These are phyloP conservation scores for Rhagonycha fulva DNA, from an alignment of 2,888 invertebrate species.

Conservation along the genomic window DNA sequence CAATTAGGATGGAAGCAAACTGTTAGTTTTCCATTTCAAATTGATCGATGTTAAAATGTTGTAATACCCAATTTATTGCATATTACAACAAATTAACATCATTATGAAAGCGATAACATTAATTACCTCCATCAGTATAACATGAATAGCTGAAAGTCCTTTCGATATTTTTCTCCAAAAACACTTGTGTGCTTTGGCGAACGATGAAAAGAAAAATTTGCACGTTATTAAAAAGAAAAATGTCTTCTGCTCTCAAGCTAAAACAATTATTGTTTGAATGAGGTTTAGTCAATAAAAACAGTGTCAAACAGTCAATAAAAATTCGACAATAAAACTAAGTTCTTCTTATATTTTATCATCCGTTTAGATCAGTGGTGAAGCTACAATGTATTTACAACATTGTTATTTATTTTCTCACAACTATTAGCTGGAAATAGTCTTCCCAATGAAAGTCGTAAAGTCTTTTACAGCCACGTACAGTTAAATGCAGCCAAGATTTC, in stretches of 20 bases:
- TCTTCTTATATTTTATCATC: not conserved
- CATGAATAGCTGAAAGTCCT: not conserved
- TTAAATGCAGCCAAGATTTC: not conserved
- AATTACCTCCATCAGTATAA: not conserved
- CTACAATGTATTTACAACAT: not conserved
- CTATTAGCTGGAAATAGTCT: not conserved
- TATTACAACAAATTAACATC: not conserved
- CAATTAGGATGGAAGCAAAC: not conserved
- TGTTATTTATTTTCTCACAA: not conserved
- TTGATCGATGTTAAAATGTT: not conserved
- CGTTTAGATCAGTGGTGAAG: not conserved
- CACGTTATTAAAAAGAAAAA: not conserved
- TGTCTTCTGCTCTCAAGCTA: not conserved
- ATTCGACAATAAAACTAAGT: not conserved
- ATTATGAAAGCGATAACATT: not conserved
- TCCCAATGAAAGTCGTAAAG: not conserved
- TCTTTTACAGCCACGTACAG: not conserved
- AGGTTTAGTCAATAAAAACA: not conserved
- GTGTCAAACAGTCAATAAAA: not conserved
- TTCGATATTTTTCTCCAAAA: not conserved
- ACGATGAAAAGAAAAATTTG: no score
- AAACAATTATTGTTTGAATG: not conserved
- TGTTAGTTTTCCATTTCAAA: not conserved
- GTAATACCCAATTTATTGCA: not conserved
- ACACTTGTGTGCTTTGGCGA: not conserved